Base-by-base conservation (phyloP, 2,888 invertebrate genomes). In the Hyalella azteca region DNA sequence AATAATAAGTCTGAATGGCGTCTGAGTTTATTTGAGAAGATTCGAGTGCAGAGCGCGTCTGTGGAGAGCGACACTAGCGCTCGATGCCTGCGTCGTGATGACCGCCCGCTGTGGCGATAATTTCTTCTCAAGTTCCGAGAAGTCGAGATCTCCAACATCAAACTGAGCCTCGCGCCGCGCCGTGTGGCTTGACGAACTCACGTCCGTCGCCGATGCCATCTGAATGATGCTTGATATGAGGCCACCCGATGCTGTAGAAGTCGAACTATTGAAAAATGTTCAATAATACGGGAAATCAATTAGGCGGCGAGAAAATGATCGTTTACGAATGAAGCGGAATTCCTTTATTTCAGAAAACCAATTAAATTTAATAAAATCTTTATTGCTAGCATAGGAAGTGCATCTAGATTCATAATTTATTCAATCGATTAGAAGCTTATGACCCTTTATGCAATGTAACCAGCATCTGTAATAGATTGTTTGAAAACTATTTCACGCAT, bases 91-190 rank as follows among this genome's bases (percentile, higher is more conserved):
- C 29, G 66, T 66, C 66, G 66, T 66, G 66, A 32, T 29, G 36
- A n/a, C 9, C 66, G 32, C 66, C 66, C 39, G 66, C 66, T 66
- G 66, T 32, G 66, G n/a, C 66, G 66, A 66, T 66, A 66, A 66
- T 66, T 66, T 66, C 36, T 19, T 66, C 66, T 66, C 66, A 66
- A 66, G 66, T 66, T 66, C 66, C 36, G 66, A 22, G 36, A 66
- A 66, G 66, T 36, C 36, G 36, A 66, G 39, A 3, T 13, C 66
- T 66, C 36, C 66, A 36, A 36, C 66, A 66, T 66, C 66, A 66
- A 66, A 66, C 66, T 36, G 36, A 15, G 66, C 36, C 36, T 11
- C 22, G 26, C 9, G 22, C 54, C 54, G 9, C 54, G 22, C 9
- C 54, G 26, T n/a, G n/a, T 29, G 11, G 36, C 66, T 36, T 29